Conservation (phyloP, 2,113 vertebrate species). For the Coturnix japonica region DNA sequence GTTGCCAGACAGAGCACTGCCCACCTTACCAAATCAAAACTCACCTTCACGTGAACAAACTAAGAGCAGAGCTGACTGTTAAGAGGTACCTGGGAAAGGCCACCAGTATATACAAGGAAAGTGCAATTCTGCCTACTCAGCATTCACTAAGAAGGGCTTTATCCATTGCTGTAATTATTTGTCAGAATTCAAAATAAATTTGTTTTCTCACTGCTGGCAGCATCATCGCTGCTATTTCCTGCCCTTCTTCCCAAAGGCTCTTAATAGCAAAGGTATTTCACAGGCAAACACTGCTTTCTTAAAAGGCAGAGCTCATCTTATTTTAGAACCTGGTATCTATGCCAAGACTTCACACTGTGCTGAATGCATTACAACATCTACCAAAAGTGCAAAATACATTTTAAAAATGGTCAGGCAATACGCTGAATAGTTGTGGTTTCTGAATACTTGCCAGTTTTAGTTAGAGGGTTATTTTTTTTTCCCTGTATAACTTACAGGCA, state of each 20-base stretch:
- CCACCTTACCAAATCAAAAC: conserved; percentile 1
- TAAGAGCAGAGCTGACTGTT: conserved; percentile 19
- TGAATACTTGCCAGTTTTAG: conserved; percentile 36
- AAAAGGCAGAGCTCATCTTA: conserved; percentile 41
- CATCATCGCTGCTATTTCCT: neutral
- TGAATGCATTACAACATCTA: conserved; percentile 68
- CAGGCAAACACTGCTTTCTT: conserved; percentile 49
- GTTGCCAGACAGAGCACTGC: neutral
- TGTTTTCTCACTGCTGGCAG: neutral
- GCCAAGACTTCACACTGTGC: conserved; percentile 69
- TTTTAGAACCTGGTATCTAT: conserved; percentile 55
- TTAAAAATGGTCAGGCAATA: conserved; percentile 46
- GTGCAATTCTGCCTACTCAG: neutral
- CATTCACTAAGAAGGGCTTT: neutral
- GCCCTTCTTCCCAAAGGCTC: neutral
- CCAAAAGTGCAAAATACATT: conserved; percentile 68
- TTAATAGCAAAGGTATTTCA: conserved; percentile 57
- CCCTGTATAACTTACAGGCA: conserved; percentile 5
- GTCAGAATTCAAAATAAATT: neutral
- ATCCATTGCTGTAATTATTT: neutral
- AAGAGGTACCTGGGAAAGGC: neutral
- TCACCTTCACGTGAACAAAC: conserved; percentile 5
- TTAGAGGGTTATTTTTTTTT: neutral
- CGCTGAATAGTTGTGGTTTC: conserved; percentile 61
- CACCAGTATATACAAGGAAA: neutral